Evolutionary conservation across 2,888 invertebrate genomes (phyloP).

Genomic region (Psococerastis gibbosa): DNA sequence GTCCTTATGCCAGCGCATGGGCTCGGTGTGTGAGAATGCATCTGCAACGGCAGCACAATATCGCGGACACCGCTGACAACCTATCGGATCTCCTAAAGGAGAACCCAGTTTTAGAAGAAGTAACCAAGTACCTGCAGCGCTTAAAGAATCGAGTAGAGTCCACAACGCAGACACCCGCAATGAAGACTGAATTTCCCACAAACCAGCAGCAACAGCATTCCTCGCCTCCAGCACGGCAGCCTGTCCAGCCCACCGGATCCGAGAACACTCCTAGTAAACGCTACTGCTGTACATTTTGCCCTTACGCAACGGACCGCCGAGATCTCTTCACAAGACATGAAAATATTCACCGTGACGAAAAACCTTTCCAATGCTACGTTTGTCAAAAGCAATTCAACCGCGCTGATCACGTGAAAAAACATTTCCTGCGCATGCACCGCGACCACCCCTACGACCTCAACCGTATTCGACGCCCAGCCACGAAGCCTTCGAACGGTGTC

Average conservation of each 20-base stretch:
- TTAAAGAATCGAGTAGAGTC: constrained; percentile 41
- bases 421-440: constrained; percentile 79
- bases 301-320: constrained; percentile 77
- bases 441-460: constrained; percentile 75
- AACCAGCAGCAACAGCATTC: not conserved
- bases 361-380: constrained; percentile 84
- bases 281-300: constrained; percentile 72
- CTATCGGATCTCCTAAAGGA: constrained; percentile 37
- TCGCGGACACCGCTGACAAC: constrained; percentile 39
- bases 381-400: constrained; percentile 86
- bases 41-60: constrained; percentile 50
- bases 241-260: constrained; percentile 1
- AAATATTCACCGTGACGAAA: constrained; percentile 83
- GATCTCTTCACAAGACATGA: constrained; percentile 83
- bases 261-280: constrained; percentile 32
- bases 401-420: constrained; percentile 88
- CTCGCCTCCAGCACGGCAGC: not conserved
- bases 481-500: constrained; percentile 19
- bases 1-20: constrained; percentile 58
- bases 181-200: constrained; percentile 6
- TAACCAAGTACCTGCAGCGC: constrained; percentile 47
- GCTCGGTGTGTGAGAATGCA: constrained; percentile 54
- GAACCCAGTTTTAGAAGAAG: constrained; percentile 54
- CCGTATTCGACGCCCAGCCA: constrained; percentile 45
- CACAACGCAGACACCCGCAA: constrained; percentile 12